Base-by-base conservation (phyloP, 2,888 invertebrate species). In the Drosophila differens region DNA sequence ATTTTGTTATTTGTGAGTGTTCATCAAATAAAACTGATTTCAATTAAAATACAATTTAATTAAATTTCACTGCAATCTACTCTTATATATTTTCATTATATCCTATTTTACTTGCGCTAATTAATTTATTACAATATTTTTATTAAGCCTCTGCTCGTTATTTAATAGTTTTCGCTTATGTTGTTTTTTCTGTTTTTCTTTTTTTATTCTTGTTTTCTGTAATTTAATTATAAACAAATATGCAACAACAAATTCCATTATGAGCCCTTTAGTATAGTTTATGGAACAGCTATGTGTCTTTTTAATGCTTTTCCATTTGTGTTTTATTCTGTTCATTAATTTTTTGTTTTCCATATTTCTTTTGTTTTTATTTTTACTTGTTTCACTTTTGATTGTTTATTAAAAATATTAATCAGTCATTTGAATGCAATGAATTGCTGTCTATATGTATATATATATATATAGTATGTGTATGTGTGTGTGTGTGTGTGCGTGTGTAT, bases 361-460 rank as follows among this genome's bases (percentile, higher is more conserved):
- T 69, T 52, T 70, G 66, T 75, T 76, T 72, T 32, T 68, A 54
- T 49, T 49, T 55, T 75, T 19, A 39, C 57, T 58, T 70, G 63
- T 70, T 73, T 70, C 58, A 64, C 57, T 65, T 57, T 82, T 85
- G 71, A 78, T 78, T 90, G 76, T 87, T 83, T 87, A 89, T 89
- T 89, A 89, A 82, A 89, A 87, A 87, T 91, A 85, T 91, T 88
- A 90, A 91, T 92, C 91, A 92, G 92, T 92, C 91, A 87, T 91
- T 90, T 91, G 80, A 89, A 89, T 91, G 91, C 91, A 91, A 88
- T 85, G 86, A 88, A 85, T 86, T 91, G 91, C 91, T 64, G 55
- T 76, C 44, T 71, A 64, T 70, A 32, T 60, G 22, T 58, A n/a
- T 55, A 7, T 39, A 5, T 57, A 5, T 57, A 30, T 49, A 32